phyloP scores from a whole-genome alignment of 2,888 invertebrate species.

The Syrphus vitripennis region DNA sequence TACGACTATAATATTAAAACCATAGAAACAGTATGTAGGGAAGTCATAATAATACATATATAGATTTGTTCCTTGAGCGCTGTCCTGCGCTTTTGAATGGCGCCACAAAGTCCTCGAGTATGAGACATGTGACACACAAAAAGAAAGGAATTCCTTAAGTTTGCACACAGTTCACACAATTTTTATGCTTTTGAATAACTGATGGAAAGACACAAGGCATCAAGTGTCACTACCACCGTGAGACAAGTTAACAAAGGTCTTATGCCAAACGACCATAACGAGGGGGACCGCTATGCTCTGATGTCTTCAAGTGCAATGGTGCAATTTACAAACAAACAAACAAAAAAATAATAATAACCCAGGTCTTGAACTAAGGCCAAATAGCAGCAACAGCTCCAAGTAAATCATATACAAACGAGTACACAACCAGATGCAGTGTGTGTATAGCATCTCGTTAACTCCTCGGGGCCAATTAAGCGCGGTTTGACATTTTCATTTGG shows the following conservation, averaged over 20 bases:
- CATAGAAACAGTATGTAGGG: slow-evolving; percentile 34
- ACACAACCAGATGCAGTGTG: background rate
- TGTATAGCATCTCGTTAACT: slow-evolving; percentile 33
- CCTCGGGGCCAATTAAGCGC: slow-evolving; percentile 49
- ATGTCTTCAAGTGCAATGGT: background rate
- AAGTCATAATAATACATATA: slow-evolving; percentile 8
- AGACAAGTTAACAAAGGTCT: slow-evolving; percentile 44
- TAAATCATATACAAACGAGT: background rate
- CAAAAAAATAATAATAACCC: slow-evolving; percentile 12
- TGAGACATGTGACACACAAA: slow-evolving; percentile 51
- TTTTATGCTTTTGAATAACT: background rate
- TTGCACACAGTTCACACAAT: slow-evolving; percentile 9
- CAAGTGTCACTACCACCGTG: slow-evolving; percentile 13
- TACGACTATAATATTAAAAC: slow-evolving; percentile 21
- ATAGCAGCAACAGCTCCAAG: slow-evolving; percentile 2
- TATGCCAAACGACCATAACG: background rate
- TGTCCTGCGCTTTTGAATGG: slow-evolving; percentile 65
- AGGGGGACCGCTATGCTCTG: background rate
- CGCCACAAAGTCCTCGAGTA: slow-evolving; percentile 58
- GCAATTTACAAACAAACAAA: background rate
- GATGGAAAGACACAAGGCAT: background rate
- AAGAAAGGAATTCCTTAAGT: slow-evolving; percentile 28
- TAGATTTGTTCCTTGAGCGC: slow-evolving; percentile 6
- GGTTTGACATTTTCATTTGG: slow-evolving; percentile 3
- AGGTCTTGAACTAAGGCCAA: slow-evolving; percentile 35